Evolutionary conservation across 2,797 vertebrate species (phyloP).

Genomic region (Geotrypetes seraphini): DNA sequence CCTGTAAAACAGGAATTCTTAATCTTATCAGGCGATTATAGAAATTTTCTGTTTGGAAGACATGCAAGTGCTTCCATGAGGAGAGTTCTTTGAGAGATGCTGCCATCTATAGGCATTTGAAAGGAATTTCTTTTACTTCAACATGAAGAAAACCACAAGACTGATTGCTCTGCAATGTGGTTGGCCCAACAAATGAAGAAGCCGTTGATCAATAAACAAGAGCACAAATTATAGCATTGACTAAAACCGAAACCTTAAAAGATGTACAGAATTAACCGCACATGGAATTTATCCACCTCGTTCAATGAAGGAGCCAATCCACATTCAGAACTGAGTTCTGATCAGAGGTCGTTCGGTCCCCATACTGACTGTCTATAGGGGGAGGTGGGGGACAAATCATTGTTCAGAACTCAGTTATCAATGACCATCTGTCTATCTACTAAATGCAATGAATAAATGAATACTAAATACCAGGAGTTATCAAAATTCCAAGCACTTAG

Average conservation of each 20-base stretch:
- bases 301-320: too few relatives aligned
- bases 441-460: too few relatives aligned
- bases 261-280: neutral
- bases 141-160: neutral
- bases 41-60: slow-evolving; percentile 1
- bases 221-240: slow-evolving; percentile 18
- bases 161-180: neutral
- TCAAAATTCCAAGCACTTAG: too few relatives aligned
- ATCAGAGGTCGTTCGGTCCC: too few relatives aligned
- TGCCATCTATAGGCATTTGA: slow-evolving; percentile 79
- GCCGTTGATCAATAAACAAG: slow-evolving; percentile 13
- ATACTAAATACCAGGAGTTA: too few relatives aligned
- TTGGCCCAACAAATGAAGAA: slow-evolving; percentile 1
- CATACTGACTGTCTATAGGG: too few relatives aligned
- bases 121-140: neutral
- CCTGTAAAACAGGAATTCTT: slow-evolving; percentile 34
- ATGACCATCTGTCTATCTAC: too few relatives aligned
- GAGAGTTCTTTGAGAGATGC: slow-evolving; percentile 80
- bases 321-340: too few relatives aligned
- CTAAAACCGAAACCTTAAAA: slow-evolving; percentile 1
- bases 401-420: too few relatives aligned
- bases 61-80: accelerated
- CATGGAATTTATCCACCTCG: too few relatives aligned
- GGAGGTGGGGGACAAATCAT: too few relatives aligned
- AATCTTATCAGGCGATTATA: slow-evolving; percentile 26